phyloP scores from a whole-genome alignment of 1,140 invertebrate species.

The Theocolax elegans region DNA sequence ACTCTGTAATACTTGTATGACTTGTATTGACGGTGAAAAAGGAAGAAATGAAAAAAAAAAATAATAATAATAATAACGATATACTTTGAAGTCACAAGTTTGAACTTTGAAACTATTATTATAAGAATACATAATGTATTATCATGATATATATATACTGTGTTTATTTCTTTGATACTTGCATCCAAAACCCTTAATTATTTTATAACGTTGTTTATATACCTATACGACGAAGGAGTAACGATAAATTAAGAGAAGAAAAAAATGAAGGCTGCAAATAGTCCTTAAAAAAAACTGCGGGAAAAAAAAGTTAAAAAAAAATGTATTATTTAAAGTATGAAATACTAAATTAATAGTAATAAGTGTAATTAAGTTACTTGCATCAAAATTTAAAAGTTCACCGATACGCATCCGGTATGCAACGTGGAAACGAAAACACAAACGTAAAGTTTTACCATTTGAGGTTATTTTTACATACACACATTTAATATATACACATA shows the following conservation, averaged over 20 bases:
- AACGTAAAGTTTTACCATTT: background rate
- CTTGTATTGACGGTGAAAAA: slow-evolving; percentile 28
- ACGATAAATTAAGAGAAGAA: no score
- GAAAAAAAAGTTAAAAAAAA: slow-evolving; percentile 15
- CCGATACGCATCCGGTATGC: no score
- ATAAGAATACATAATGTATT: slow-evolving; percentile 39
- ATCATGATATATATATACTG: slow-evolving; percentile 4
- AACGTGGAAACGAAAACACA: background rate
- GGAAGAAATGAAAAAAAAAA: no score
- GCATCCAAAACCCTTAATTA: no score
- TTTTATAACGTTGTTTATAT: no score
- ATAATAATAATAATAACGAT: no score
- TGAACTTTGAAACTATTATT: slow-evolving; percentile 33
- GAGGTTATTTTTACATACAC: slow-evolving; percentile 5
- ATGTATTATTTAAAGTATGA: background rate
- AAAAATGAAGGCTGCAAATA: slow-evolving; percentile 20
- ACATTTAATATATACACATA: no score
- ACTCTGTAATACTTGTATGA: slow-evolving; percentile 23
- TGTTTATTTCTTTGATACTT: slow-evolving; percentile 12
- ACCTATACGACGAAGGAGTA: no score
- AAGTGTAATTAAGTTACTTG: no score
- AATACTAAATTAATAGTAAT: slow-evolving; percentile 1
- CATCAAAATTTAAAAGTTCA: background rate
- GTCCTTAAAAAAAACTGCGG: background rate
- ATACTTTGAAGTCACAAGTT: slow-evolving; percentile 32